Evolutionary conservation across 1,140 invertebrate species (phyloP).

Genomic region (Amphibalanus amphitrite): DNA sequence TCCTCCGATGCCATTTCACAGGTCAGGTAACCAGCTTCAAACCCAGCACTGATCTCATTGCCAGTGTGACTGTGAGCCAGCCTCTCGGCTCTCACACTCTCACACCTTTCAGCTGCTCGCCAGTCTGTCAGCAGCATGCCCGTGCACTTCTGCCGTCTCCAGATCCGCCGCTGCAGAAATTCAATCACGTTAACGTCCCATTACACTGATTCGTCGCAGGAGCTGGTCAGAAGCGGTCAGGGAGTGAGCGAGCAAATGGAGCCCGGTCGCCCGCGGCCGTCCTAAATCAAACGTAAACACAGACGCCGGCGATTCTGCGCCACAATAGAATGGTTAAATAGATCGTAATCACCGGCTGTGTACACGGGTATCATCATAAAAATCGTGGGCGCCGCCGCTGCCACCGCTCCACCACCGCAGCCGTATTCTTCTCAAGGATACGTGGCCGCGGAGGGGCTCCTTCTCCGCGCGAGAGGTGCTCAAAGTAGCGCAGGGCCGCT

Average conservation of each 20-base stretch:
- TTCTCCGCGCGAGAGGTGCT: background rate
- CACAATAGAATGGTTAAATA: background rate
- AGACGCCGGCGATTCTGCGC: background rate
- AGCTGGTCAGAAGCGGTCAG: background rate
- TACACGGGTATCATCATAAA: background rate
- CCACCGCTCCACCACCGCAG: background rate
- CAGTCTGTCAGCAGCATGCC: no score
- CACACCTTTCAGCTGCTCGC: no score
- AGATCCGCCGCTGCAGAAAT: background rate
- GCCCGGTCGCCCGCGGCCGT: no score
- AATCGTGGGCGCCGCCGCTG: background rate
- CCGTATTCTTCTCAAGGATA: background rate
- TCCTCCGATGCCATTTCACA: no score
- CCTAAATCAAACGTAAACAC: conserved; percentile 1
- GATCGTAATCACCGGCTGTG: background rate
- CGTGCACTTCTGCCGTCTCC: no score
- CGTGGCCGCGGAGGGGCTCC: no score
- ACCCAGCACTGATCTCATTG: no score
- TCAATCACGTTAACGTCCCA: background rate
- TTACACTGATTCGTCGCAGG: background rate
- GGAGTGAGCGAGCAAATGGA: no score
- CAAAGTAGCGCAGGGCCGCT: background rate
- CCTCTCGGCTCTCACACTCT: no score
- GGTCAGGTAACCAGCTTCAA: no score
- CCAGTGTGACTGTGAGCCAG: no score